phyloP scores from a whole-genome alignment of 1,140 invertebrate genomes.

The Drosophila biarmipes region DNA sequence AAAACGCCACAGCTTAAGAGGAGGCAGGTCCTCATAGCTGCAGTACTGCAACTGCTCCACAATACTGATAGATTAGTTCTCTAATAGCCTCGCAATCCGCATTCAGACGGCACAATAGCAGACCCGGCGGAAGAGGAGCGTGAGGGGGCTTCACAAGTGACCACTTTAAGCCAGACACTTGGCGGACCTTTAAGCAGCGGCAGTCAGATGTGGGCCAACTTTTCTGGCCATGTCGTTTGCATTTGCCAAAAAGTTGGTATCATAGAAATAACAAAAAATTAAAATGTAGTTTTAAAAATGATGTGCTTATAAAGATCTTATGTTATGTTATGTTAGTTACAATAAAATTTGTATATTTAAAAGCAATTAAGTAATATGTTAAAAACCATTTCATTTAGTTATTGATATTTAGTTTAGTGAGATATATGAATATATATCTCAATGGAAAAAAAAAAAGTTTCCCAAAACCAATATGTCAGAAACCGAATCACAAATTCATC shows the following conservation, averaged over 20 bases:
- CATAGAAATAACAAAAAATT: too few species aligned
- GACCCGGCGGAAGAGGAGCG: not conserved
- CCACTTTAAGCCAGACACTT: constrained; percentile 45
- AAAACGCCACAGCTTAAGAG: constrained; percentile 30
- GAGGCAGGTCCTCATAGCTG: constrained; percentile 13
- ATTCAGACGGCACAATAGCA: constrained; percentile 23
- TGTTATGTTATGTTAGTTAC: too few species aligned
- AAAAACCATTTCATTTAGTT: too few species aligned
- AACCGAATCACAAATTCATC: not conserved
- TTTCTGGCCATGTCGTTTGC: too few species aligned
- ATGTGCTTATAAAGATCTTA: too few species aligned
- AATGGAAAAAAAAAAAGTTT: too few species aligned
- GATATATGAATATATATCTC: too few species aligned
- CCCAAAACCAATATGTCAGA: not conserved
- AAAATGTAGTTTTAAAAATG: too few species aligned
- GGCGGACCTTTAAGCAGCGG: not conserved
- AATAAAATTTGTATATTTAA: too few species aligned
- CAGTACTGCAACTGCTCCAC: constrained; percentile 24
- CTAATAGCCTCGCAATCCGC: constrained; percentile 42
- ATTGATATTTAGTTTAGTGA: too few species aligned
- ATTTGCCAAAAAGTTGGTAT: too few species aligned
- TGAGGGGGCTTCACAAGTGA: constrained; percentile 24
- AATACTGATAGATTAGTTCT: constrained; percentile 64
- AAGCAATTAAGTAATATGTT: too few species aligned
- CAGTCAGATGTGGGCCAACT: not conserved